Evolutionary conservation across 2,888 invertebrate genomes (phyloP).

Genomic region (Eupithecia subumbrata): DNA sequence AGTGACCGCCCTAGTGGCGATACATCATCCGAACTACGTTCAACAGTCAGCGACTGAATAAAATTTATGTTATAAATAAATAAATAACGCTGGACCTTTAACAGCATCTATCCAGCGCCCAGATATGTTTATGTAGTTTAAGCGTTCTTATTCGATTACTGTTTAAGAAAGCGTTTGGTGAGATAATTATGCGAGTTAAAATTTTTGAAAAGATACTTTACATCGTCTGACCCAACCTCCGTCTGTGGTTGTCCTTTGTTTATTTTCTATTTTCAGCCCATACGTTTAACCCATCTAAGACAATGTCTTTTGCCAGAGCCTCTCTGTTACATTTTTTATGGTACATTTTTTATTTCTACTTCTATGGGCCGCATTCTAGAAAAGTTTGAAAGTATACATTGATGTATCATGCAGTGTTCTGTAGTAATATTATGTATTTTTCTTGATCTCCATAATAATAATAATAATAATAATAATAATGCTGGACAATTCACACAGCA

Average conservation of each 20-base stretch:
- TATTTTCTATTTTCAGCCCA: too few species aligned
- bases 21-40: neutral
- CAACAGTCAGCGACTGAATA: neutral
- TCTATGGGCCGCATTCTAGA: neutral
- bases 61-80: neutral
- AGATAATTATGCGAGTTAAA: neutral
- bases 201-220: neutral
- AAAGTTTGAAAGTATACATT: neutral
- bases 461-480: too few species aligned
- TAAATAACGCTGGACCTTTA: neutral
- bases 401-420: neutral
- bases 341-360: neutral
- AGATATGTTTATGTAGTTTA: neutral
- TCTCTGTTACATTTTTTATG: neutral
- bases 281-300: too few species aligned
- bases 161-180: neutral
- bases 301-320: too few species aligned
- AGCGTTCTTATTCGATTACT: neutral
- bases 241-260: too few species aligned
- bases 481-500: too few species aligned
- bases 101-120: neutral
- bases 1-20: slow-evolving; percentile 5
- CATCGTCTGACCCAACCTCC: neutral
- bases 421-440: neutral
- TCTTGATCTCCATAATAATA: neutral